A percentile compares a stretch with the other conserved stretches of the same genome.
phyloP scores from a whole-genome alignment of 92 coral and sea anemone genomes.

The Actinernus sp. region DNA sequence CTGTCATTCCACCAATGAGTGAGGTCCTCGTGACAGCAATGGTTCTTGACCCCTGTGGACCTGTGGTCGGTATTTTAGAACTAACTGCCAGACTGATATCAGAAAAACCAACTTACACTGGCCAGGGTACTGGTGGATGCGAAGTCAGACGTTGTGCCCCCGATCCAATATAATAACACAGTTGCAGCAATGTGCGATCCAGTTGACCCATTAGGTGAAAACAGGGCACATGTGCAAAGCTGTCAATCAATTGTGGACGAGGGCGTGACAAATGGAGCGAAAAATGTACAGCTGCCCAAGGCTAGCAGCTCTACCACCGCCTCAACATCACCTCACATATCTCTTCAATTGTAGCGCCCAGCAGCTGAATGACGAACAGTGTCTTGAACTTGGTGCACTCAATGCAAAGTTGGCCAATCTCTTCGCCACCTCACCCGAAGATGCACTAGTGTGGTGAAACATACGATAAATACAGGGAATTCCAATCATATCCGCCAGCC shows the following conservation, averaged over 20 bases:
- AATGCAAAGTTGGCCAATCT: constrained; percentile 15
- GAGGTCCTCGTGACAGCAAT: constrained; percentile 43
- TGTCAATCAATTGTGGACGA: too few relatives aligned
- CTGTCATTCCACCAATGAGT: constrained; percentile 43
- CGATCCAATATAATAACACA: too few relatives aligned
- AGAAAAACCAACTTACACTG: constrained; percentile 17
- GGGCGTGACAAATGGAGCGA: too few relatives aligned
- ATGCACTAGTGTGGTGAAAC: constrained; percentile 26
- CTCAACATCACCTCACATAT: constrained; percentile 34
- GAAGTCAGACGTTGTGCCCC: too few relatives aligned
- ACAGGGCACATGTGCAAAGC: too few relatives aligned
- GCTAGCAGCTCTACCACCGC: too few relatives aligned
- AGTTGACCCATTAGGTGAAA: too few relatives aligned
- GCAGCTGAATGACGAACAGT: constrained; percentile 5
- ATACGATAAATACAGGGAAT: constrained; percentile 36
- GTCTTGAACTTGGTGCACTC: constrained; percentile 13
- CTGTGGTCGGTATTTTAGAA: constrained; percentile 28
- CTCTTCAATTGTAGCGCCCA: constrained; percentile 26
- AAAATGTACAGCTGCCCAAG: too few relatives aligned
- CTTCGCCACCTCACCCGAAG: constrained; percentile 18
- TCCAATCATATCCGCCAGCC: constrained; percentile 35
- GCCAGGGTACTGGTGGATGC: too few relatives aligned
- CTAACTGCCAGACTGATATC: constrained; percentile 33
- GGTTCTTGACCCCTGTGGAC: constrained; percentile 4
- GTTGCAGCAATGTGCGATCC: too few relatives aligned